Evolutionary conservation across 2,888 invertebrate species (phyloP).

Genomic region (Automeris io): DNA sequence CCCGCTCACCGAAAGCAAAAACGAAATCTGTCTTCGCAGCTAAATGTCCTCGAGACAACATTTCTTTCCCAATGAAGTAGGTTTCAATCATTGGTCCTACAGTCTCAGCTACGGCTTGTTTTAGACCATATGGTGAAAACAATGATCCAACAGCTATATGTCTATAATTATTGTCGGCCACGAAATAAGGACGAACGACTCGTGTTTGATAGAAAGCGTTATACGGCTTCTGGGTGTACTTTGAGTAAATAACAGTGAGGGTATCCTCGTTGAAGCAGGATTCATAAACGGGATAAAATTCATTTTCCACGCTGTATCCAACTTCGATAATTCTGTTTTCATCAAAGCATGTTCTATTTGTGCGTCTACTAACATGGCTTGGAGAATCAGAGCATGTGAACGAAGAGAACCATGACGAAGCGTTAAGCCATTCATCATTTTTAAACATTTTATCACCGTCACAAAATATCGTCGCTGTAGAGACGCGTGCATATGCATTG

Average conservation of each 20-base stretch:
- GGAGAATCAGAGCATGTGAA: conserved; percentile 45
- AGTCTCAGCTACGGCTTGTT: conserved; percentile 35
- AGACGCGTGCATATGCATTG: conserved; percentile 21
- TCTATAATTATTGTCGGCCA: conserved; percentile 39
- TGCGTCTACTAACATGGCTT: conserved; percentile 36
- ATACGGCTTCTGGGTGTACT: conserved; percentile 58
- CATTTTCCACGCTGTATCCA: conserved; percentile 42
- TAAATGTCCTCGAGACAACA: conserved; percentile 79
- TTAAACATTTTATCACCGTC: conserved; percentile 42
- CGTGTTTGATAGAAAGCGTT: conserved; percentile 55
- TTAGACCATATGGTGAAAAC: conserved; percentile 49
- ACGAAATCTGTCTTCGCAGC: conserved; percentile 81
- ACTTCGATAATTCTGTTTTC: conserved; percentile 48
- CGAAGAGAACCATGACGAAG: conserved; percentile 34
- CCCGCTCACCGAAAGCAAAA: conserved; percentile 75
- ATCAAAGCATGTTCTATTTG: conserved; percentile 46
- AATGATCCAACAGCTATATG: conserved; percentile 39
- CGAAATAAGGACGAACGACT: conserved; percentile 54
- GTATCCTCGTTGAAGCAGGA: conserved; percentile 50
- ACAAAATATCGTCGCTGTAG: conserved; percentile 44
- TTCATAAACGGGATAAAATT: conserved; percentile 54
- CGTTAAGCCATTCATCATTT: conserved; percentile 47
- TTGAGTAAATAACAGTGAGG: conserved; percentile 48
- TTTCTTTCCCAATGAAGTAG: conserved; percentile 54
- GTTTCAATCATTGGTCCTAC: conserved; percentile 40